These are phyloP conservation scores for Adrianichthys oophorus DNA, from an alignment of 2,797 vertebrate species.

Conservation along the genomic window DNA sequence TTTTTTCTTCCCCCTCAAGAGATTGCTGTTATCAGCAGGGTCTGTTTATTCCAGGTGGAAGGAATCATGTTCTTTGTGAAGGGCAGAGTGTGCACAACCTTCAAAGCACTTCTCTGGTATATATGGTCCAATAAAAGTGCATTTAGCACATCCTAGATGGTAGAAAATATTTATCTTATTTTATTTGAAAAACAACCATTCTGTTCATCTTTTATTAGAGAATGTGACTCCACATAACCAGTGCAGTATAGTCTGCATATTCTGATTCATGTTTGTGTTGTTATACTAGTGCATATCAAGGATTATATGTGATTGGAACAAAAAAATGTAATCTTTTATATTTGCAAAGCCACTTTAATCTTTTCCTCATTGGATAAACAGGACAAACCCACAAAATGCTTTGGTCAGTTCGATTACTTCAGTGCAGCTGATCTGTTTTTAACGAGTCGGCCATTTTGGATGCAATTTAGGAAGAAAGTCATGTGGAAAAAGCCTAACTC, in stretches of 20 bases:
- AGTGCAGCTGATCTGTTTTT: neutral
- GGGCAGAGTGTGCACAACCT: slow-evolving; percentile 19
- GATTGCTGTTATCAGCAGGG: slow-evolving; percentile 14
- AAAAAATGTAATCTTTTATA: neutral
- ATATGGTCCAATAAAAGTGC: neutral
- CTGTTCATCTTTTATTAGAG: slow-evolving; percentile 3
- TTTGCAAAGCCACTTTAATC: slow-evolving; percentile 1
- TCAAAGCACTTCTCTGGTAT: slow-evolving; percentile 27
- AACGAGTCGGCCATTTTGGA: no score
- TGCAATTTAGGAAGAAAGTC: no score
- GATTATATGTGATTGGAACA: neutral
- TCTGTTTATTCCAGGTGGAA: slow-evolving; percentile 21
- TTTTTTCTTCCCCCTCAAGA: neutral
- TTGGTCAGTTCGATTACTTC: neutral
- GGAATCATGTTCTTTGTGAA: slow-evolving; percentile 10
- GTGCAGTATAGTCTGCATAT: slow-evolving; percentile 12
- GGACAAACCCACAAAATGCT: neutral
- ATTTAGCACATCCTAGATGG: neutral
- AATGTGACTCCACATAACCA: slow-evolving; percentile 15
- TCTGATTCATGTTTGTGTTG: neutral
- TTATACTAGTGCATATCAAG: neutral
- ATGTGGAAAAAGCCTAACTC: no score
- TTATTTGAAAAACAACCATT: neutral
- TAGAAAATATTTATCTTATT: neutral
- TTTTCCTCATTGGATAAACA: neutral